phyloP scores from a whole-genome alignment of 30 jellyfish, hydroid and myxozoan species.

The Phacellophora camtschatica region DNA sequence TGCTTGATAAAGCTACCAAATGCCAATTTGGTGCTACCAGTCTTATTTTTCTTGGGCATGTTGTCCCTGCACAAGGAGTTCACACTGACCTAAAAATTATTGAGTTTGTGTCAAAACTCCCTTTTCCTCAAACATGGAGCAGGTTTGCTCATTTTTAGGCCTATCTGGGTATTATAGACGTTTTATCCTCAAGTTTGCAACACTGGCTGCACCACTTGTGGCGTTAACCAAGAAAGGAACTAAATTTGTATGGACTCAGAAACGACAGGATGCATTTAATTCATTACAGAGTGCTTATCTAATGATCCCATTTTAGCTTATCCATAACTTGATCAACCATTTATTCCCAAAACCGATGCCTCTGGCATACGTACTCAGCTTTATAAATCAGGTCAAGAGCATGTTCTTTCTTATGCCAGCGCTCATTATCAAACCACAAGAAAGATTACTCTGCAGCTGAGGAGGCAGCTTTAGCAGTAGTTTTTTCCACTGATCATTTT shows the following conservation, averaged over 20 bases:
- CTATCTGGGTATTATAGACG: neutral
- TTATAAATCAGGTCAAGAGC: constrained; percentile 11
- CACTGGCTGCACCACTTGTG: constrained; percentile 24
- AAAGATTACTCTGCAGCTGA: constrained; percentile 49
- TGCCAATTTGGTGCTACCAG: constrained; percentile 14
- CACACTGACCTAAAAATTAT: constrained; percentile 17
- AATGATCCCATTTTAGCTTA: constrained; percentile 20
- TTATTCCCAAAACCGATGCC: constrained; percentile 42
- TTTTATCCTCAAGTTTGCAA: constrained; percentile 16
- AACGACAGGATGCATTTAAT: constrained; percentile 9
- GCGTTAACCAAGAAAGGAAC: constrained; percentile 16
- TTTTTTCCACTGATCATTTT: constrained; percentile 16
- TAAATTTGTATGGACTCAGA: constrained; percentile 17
- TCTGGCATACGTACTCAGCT: constrained; percentile 22
- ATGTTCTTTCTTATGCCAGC: constrained; percentile 54
- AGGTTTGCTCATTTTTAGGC: constrained; percentile 42
- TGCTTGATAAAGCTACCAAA: constrained; percentile 17
- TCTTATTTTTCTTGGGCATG: constrained; percentile 25
- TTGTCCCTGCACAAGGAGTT: constrained; percentile 8
- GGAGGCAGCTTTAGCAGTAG: constrained; percentile 51
- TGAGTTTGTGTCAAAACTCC: constrained; percentile 2
- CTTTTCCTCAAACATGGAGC: neutral
- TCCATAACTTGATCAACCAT: constrained; percentile 25
- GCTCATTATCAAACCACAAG: constrained; percentile 33
- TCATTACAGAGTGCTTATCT: neutral